Evolutionary conservation across 2,113 vertebrate species (phyloP).

Genomic region (Lepus europaeus): DNA sequence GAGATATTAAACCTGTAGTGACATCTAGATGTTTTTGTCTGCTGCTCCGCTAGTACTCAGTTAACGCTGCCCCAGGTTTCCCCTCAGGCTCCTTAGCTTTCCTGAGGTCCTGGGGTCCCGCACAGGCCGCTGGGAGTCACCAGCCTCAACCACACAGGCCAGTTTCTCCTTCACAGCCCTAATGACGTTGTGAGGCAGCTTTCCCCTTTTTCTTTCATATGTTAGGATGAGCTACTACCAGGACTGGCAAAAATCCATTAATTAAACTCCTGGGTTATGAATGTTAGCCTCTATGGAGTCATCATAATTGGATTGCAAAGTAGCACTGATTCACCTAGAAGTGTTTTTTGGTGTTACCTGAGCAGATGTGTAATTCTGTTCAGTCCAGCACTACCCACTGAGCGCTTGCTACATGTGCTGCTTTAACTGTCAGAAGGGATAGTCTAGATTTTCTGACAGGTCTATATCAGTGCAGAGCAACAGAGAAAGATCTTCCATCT

Average conservation of each 20-base stretch:
- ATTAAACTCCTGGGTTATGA: background rate
- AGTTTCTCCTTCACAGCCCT: background rate
- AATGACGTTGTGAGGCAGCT: background rate
- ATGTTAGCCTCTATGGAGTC: background rate
- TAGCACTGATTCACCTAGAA: background rate
- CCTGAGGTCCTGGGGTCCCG: background rate
- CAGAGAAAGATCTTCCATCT: no score
- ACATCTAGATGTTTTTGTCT: background rate
- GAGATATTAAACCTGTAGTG: conserved; percentile 77
- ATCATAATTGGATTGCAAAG: background rate
- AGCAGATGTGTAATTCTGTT: background rate
- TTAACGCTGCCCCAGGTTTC: background rate
- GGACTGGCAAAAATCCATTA: background rate
- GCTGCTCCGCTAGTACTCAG: background rate
- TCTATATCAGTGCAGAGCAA: background rate
- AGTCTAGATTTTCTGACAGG: background rate
- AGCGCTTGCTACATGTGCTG: background rate
- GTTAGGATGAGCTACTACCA: background rate
- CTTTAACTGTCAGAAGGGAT: background rate
- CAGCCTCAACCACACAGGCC: background rate
- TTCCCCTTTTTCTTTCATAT: background rate
- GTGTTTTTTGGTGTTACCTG: background rate
- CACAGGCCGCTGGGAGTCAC: background rate
- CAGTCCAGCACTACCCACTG: background rate
- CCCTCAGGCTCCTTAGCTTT: background rate